phyloP scores from a whole-genome alignment of 2,797 vertebrate species.

The Remorina albescens region DNA sequence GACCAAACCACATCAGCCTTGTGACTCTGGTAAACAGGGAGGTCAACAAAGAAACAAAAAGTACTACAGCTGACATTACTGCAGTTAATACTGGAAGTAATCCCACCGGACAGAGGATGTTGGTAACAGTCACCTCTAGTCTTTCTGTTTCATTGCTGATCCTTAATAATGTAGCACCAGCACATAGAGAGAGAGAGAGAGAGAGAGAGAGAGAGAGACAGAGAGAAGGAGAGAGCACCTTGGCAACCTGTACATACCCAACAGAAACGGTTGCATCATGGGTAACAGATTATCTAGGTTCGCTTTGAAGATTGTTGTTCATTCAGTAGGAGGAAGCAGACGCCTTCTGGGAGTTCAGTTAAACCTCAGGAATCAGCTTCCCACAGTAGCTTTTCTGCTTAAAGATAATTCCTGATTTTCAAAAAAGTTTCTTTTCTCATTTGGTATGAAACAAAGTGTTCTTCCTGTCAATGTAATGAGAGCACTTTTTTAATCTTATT shows the following conservation, averaged over 20 bases:
- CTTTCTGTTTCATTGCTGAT: conserved; percentile 51
- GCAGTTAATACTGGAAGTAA: conserved; percentile 19
- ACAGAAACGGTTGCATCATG: conserved; percentile 81
- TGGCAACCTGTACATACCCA: conserved; percentile 81
- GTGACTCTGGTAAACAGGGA: conserved; percentile 48
- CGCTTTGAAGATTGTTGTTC: conserved; percentile 85
- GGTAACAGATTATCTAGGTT: conserved; percentile 86
- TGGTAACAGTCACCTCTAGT: conserved; percentile 30
- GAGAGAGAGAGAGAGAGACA: conserved; percentile 40
- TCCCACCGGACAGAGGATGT: background rate
- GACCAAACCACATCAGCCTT: conserved; percentile 57
- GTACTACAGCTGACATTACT: conserved; percentile 39
- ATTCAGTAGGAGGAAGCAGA: conserved; percentile 64
- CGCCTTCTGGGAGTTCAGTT: conserved; percentile 46
- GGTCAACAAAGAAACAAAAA: conserved; percentile 44
- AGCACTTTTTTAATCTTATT: conserved; percentile 12
- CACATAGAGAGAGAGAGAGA: conserved; percentile 64
- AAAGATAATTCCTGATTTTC: conserved; percentile 64
- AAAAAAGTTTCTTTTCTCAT: conserved; percentile 16
- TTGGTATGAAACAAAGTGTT: conserved; percentile 55
- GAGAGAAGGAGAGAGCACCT: conserved; percentile 69
- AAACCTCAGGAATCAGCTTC: conserved; percentile 50
- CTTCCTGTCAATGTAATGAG: background rate
- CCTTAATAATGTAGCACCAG: conserved; percentile 84
- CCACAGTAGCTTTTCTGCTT: conserved; percentile 51